Evolutionary conservation across 2,797 vertebrate genomes (phyloP).

Genomic region (Nyctalus aviator): DNA sequence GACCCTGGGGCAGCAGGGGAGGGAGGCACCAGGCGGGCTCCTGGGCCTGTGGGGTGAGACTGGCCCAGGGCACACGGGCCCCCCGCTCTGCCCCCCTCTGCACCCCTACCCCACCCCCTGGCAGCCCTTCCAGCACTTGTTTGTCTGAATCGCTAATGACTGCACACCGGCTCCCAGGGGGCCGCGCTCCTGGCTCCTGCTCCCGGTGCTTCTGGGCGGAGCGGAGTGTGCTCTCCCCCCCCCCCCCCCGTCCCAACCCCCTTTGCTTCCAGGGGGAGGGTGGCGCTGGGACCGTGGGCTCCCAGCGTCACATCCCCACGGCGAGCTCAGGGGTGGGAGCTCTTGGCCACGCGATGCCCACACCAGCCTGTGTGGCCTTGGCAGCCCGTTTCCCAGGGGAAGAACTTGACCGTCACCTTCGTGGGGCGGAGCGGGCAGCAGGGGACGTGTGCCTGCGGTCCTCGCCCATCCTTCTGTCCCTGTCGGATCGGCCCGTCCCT

Average conservation of each 20-base stretch:
- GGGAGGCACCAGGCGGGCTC: background rate
- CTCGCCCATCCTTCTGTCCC: background rate
- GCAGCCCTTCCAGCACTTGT: constrained; percentile 73
- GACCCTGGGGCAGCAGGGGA: background rate
- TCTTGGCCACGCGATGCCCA: background rate
- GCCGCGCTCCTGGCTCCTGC: constrained; percentile 44
- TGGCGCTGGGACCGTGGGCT: background rate
- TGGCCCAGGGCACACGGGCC: fast-evolving
- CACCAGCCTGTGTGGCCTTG: background rate
- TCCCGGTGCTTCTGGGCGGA: constrained; percentile 30
- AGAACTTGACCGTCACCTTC: constrained; percentile 42
- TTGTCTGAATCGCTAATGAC: constrained; percentile 80
- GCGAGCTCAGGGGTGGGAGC: background rate
- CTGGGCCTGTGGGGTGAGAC: background rate
- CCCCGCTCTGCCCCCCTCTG: background rate
- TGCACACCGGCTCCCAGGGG: constrained; percentile 60
- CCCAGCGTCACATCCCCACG: background rate
- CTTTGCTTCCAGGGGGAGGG: background rate
- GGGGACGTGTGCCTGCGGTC: background rate
- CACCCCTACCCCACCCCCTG: constrained; percentile 50
- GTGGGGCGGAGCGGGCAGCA: background rate
- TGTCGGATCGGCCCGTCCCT: background rate
- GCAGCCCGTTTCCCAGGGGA: background rate
- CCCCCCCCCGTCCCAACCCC: background rate
- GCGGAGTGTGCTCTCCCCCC: background rate